Base-by-base conservation (phyloP, 2,113 vertebrate species). In the Pagrus major region DNA sequence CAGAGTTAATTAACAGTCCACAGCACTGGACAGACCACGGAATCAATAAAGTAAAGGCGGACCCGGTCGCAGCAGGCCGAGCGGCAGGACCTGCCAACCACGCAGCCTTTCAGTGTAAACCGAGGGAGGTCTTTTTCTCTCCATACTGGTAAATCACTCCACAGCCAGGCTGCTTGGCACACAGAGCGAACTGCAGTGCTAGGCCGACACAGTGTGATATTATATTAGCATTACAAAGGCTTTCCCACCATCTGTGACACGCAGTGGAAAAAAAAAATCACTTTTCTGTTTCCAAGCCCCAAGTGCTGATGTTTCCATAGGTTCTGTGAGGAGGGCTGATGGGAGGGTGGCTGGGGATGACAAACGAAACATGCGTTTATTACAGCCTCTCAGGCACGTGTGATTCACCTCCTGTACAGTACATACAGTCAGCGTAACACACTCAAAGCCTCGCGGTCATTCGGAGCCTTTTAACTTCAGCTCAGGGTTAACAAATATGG, bases 171-270 rank as follows among this genome's bases (percentile, higher is more conserved):
- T 88, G 91, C 90, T 89, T 67, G 85, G 88, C 93, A 90, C 87
- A 88, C 87, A 92, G 80, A 89, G 88, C 74, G 63, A 82, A 87
- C 85, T 87, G 84, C 92, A 86, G 90, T 89, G 93, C 91, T 89
- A 71, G 88, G 80, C 89, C 87, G 87, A 93, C 94, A 93, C 93
- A 92, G 93, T 94, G 92, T 95, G 94, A 95, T 95, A 94, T 95
- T 91, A 93, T 92, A 95, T 95, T 95, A 94, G 93, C 94, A 94
- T 95, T 93, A 95, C 93, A 94, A 95, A 94, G 93, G 93, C 89
- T 93, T 94, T 94, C 93, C 91, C 91, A 92, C 94, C 93, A 93
- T 94, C 94, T 93, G 93, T 93, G 93, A 94, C 91, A 94, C 85
- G 79, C 88, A 81, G 80, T 78, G 81, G 80, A 80, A 88, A 87